phyloP scores from a whole-genome alignment of 1,140 invertebrate genomes.

The Rhynchophorus ferrugineus region DNA sequence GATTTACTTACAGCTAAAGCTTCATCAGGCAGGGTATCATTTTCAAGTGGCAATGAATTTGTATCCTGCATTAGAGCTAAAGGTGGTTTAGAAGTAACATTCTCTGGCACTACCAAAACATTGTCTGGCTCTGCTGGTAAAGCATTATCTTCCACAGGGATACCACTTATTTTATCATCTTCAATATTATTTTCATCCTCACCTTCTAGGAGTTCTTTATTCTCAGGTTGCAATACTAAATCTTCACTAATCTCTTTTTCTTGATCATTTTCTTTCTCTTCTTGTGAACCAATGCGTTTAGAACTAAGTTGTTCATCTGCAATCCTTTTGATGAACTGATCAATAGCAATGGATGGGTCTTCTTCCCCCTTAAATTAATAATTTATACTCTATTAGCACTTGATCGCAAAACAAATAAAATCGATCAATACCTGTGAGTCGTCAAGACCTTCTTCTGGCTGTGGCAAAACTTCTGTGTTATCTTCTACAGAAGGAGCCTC shows the following conservation, averaged over 20 bases:
- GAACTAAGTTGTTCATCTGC: slow-evolving; percentile 22
- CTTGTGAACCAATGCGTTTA: slow-evolving; percentile 9
- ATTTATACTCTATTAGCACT: not conserved
- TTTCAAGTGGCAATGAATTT: no score
- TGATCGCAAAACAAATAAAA: not conserved
- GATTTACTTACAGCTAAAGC: no score
- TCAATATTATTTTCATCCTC: not conserved
- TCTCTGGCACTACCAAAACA: no score
- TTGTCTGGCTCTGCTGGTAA: no score
- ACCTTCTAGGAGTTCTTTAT: not conserved
- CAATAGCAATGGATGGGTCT: slow-evolving; percentile 20
- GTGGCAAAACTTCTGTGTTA: not conserved
- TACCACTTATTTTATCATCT: no score
- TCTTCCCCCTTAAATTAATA: slow-evolving; percentile 10
- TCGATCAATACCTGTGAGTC: slow-evolving; percentile 5
- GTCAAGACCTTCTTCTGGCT: not conserved
- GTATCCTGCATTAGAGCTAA: no score
- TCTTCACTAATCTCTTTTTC: slow-evolving; percentile 11
- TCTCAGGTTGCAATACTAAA: not conserved
- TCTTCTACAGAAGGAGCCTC: not conserved
- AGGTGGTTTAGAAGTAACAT: no score
- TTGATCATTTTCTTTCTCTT: slow-evolving; percentile 16
- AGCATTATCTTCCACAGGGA: no score
- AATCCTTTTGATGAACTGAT: slow-evolving; percentile 20
- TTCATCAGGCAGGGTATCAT: no score